Evolutionary conservation across 2,797 vertebrate species (phyloP).

Genomic region (Tokudaia tokunoshimensis): DNA sequence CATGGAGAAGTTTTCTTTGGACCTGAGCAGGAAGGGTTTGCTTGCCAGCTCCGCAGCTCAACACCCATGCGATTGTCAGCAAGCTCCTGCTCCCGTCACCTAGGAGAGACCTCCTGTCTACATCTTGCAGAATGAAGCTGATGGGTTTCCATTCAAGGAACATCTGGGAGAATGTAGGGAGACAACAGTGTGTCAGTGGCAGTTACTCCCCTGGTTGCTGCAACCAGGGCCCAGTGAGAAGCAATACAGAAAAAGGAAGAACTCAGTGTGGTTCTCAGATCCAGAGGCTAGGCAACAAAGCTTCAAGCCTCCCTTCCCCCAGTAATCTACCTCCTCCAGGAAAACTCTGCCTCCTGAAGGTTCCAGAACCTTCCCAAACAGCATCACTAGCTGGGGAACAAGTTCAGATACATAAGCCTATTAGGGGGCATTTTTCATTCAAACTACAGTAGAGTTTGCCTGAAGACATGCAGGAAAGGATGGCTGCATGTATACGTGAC

Average conservation of each 20-base stretch:
- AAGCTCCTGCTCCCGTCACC: neutral
- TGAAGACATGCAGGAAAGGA: neutral
- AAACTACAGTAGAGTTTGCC: neutral
- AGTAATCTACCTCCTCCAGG: neutral
- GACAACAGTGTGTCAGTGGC: neutral
- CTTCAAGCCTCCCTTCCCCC: neutral
- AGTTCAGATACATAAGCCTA: neutral
- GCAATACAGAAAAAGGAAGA: neutral
- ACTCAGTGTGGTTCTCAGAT: neutral
- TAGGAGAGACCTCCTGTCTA: neutral
- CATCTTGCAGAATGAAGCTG: neutral
- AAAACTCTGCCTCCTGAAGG: neutral
- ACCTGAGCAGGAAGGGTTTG: conserved; percentile 15
- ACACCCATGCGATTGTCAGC: neutral
- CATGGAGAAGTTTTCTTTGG: neutral
- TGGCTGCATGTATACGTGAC: neutral
- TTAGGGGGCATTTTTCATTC: neutral
- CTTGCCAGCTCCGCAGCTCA: neutral
- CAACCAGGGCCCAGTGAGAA: neutral
- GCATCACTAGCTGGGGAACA: neutral
- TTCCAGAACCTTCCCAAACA: neutral
- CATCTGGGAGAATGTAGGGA: neutral
- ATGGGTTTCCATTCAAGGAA: neutral
- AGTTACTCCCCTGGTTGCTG: neutral
- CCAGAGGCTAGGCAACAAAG: neutral